Evolutionary conservation across 2,888 invertebrate genomes (phyloP).

Genomic region (Hofmannophila pseudospretella): DNA sequence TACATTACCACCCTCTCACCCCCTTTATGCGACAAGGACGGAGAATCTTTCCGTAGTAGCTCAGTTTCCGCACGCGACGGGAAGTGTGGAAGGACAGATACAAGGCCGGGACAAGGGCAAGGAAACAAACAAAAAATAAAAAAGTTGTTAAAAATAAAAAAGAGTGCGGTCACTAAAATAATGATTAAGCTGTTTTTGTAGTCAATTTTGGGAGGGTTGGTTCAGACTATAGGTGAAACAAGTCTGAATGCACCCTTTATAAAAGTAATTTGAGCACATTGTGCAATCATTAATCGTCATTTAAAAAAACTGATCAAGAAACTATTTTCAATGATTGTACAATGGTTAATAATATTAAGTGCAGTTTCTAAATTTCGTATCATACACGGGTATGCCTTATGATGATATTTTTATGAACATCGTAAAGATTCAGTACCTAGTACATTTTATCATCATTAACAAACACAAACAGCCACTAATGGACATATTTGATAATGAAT

Average conservation of each 20-base stretch:
- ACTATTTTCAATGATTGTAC: conserved; percentile 9
- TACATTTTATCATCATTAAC: too few relatives aligned
- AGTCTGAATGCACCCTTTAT: conserved; percentile 5
- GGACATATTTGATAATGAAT: too few relatives aligned
- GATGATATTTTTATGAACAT: not conserved
- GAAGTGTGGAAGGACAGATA: conserved; percentile 22
- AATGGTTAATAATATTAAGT: conserved; percentile 6
- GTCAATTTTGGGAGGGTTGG: conserved; percentile 5
- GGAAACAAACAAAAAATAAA: conserved; percentile 27
- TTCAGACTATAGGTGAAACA: conserved; percentile 1
- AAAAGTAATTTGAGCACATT: not conserved
- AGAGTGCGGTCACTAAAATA: conserved; percentile 42
- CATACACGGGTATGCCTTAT: not conserved
- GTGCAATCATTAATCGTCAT: not conserved
- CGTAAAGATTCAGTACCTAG: not conserved
- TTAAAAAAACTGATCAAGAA: not conserved
- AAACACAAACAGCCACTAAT: not conserved
- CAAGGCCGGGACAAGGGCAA: conserved; percentile 22
- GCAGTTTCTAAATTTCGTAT: not conserved
- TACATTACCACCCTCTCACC: conserved; percentile 24
- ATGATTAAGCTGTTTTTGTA: conserved; percentile 13
- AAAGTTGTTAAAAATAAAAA: conserved; percentile 20
- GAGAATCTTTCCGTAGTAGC: conserved; percentile 26
- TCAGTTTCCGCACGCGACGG: conserved; percentile 31
- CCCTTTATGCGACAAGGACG: conserved; percentile 23